These are phyloP conservation scores for Struthio camelus DNA, from an alignment of 2,113 vertebrate species.

Conservation along the genomic window DNA sequence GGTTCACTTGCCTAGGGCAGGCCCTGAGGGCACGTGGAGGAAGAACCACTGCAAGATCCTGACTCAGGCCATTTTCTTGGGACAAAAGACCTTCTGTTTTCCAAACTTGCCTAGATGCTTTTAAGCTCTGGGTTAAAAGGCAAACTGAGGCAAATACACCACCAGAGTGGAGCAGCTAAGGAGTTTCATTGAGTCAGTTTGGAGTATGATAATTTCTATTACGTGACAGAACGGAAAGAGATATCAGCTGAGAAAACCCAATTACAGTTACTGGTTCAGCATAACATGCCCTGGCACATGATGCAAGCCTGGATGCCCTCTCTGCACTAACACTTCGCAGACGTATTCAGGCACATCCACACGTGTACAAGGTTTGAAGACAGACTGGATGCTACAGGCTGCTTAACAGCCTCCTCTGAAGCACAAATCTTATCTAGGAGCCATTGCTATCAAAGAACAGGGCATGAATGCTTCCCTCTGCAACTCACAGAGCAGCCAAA, in stretches of 20 bases:
- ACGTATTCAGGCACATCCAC: no score
- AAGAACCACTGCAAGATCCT: not conserved
- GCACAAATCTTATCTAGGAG: not conserved
- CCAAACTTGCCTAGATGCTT: not conserved
- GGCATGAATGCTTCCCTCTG: not conserved
- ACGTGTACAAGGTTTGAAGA: not conserved
- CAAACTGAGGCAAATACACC: not conserved
- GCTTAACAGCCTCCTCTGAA: not conserved
- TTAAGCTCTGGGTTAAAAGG: not conserved
- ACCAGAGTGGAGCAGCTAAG: not conserved
- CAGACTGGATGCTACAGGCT: not conserved
- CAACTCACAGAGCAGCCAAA: not conserved
- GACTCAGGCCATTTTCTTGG: not conserved
- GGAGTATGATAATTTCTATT: no score
- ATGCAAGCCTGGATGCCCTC: not conserved
- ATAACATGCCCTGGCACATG: not conserved
- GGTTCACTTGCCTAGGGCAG: not conserved
- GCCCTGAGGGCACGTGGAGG: not conserved
- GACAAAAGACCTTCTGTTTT: not conserved
- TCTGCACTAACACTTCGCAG: not conserved
- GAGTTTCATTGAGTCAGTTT: not conserved
- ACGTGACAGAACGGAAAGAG: no score
- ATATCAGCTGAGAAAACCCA: no score
- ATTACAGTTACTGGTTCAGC: not conserved
- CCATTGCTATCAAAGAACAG: not conserved